These are phyloP conservation scores for Drosophila simulans DNA, from an alignment of 1,140 invertebrate species.

Conservation along the genomic window DNA sequence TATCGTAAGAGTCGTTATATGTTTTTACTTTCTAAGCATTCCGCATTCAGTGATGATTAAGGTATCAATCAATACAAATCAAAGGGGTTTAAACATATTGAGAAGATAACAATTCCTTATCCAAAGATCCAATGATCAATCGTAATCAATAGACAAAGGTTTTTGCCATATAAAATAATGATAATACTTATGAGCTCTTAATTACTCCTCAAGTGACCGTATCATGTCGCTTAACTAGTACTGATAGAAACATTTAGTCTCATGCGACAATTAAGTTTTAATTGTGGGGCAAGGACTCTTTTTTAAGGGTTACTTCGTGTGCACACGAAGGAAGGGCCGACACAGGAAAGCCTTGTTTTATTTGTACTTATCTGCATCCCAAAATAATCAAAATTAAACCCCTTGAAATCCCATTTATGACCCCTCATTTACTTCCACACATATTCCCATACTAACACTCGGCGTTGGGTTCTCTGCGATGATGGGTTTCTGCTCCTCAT, in stretches of 20 bases:
- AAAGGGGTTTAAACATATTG: too few species aligned
- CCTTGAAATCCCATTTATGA: constrained; percentile 34
- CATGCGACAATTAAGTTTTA: constrained; percentile 28
- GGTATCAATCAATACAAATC: neutral
- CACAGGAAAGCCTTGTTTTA: constrained; percentile 32
- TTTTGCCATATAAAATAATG: neutral
- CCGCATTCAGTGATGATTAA: neutral
- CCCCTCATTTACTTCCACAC: constrained; percentile 40
- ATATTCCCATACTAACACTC: constrained; percentile 52
- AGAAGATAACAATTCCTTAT: too few species aligned
- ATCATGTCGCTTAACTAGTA: constrained; percentile 1
- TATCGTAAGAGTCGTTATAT: neutral
- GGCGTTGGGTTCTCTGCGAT: neutral
- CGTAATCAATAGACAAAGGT: neutral
- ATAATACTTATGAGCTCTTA: neutral
- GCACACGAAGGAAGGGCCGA: constrained; percentile 10
- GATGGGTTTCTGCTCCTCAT: constrained; percentile 22
- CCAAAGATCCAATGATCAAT: too few species aligned
- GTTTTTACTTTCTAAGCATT: too few species aligned
- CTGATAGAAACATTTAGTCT: neutral
- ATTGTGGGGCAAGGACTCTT: constrained; percentile 23
- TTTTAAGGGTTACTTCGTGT: constrained; percentile 18
- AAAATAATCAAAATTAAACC: constrained; percentile 32
- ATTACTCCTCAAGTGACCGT: neutral
- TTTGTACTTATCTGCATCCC: constrained; percentile 27